Conservation (phyloP, 1,140 invertebrate species). For the Diabrotica virgifera region DNA sequence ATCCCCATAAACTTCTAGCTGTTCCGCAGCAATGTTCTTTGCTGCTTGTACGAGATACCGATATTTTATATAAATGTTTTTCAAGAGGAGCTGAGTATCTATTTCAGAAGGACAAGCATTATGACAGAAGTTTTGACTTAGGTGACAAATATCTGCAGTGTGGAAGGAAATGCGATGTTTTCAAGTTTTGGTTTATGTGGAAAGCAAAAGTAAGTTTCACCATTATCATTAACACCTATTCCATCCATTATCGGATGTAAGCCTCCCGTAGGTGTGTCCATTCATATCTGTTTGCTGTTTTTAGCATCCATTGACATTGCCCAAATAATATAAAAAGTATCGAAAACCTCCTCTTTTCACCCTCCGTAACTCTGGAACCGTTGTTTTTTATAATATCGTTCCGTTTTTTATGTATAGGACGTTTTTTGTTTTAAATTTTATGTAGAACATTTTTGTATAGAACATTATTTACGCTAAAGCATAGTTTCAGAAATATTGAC, state of each 20-base stretch:
- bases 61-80: conserved; percentile 53
- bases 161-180: conserved; percentile 65
- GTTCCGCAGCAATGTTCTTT: conserved; percentile 65
- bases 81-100: conserved; percentile 59
- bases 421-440: no score
- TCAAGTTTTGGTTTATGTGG: conserved; percentile 73
- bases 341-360: no score
- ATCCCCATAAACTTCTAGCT: conserved; percentile 67
- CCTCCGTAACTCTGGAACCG: no score
- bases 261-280: no score
- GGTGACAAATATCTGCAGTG: conserved; percentile 69
- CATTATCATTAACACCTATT: not conserved
- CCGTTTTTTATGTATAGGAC: no score
- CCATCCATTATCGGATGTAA: no score
- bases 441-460: no score
- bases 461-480: no score
- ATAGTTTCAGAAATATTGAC: no score
- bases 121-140: conserved; percentile 61
- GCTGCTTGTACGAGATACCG: conserved; percentile 51
- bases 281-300: no score
- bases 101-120: conserved; percentile 67
- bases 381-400: not conserved
- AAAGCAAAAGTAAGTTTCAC: conserved; percentile 51
- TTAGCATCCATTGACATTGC: no score
- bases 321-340: no score